Conservation (phyloP, 1,140 invertebrate genomes). For the Colletes latitarsis region DNA sequence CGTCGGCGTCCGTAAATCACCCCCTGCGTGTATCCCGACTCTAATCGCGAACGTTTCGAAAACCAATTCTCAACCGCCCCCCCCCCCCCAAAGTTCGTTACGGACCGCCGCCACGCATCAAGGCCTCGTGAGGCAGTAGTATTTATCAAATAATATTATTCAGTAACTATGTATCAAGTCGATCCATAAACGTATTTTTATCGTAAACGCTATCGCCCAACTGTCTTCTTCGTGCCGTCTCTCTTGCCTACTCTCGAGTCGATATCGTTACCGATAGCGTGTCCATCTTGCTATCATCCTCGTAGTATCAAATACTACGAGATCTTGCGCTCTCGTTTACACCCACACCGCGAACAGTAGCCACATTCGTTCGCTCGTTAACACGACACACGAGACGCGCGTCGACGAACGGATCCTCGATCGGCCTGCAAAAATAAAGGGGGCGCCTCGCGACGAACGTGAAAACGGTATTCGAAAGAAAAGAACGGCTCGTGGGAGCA, state of each 20-base stretch:
- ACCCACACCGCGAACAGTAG: conserved; percentile 34
- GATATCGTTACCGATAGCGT: too few species aligned
- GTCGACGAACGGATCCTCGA: conserved; percentile 50
- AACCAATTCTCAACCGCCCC: background rate
- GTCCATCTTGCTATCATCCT: background rate
- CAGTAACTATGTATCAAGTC: conserved; percentile 71
- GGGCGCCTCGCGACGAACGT: background rate
- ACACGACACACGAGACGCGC: conserved; percentile 17
- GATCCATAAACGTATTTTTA: conserved; percentile 66
- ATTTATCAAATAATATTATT: conserved; percentile 70
- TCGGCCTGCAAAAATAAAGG: background rate
- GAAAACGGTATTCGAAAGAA: conserved; percentile 6
- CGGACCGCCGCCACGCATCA: conserved; percentile 74
- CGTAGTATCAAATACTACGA: too few species aligned
- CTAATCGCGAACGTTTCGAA: conserved; percentile 17
- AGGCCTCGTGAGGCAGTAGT: conserved; percentile 80
- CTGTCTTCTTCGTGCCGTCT: background rate
- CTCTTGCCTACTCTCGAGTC: too few species aligned
- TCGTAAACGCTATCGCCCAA: conserved; percentile 23
- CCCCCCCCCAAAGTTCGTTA: conserved; percentile 36
- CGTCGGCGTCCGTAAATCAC: conserved; percentile 12
- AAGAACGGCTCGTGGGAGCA: too few species aligned
- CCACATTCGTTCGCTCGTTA: conserved; percentile 56
- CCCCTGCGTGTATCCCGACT: background rate
- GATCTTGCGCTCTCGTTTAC: background rate